Percentiles rank a stretch among this genome's conserved stretches.
Conservation (phyloP, 2,113 vertebrate genomes). For the Bucco capensis region DNA sequence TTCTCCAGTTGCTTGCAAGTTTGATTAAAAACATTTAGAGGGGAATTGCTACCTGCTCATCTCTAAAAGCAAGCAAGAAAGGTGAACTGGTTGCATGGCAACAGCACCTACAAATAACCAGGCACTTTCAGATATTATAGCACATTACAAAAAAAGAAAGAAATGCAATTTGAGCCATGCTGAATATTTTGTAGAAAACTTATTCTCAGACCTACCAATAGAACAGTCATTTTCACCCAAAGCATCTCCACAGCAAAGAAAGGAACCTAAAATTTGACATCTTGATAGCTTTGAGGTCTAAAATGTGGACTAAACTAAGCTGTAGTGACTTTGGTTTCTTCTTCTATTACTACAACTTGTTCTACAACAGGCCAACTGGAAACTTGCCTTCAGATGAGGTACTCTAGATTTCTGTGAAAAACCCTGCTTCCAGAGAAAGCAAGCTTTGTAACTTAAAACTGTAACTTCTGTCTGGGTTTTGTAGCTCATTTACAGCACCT, state of each 20-base stretch:
- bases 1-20: not conserved
- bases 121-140: conserved; percentile 16
- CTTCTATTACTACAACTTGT: not conserved
- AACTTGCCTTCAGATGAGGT: not conserved
- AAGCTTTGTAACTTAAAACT: not conserved
- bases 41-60: not conserved
- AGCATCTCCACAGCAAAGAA: not conserved
- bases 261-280: not conserved
- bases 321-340: not conserved
- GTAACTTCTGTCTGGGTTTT: not conserved
- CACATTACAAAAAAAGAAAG: not conserved
- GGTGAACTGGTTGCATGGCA: conserved; percentile 61
- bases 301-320: not conserved
- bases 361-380: not conserved
- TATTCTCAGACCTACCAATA: not conserved
- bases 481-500: not conserved
- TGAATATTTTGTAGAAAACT: not conserved
- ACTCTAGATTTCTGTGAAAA: not conserved
- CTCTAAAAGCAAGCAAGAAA: not conserved
- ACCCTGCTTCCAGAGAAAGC: not conserved
- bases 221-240: not conserved
- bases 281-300: not conserved
- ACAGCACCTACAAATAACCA: conserved; percentile 54
- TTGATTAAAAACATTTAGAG: not conserved
- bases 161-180: not conserved